phyloP scores from a whole-genome alignment of 2,888 invertebrate genomes.

The Entomobrya proxima region DNA sequence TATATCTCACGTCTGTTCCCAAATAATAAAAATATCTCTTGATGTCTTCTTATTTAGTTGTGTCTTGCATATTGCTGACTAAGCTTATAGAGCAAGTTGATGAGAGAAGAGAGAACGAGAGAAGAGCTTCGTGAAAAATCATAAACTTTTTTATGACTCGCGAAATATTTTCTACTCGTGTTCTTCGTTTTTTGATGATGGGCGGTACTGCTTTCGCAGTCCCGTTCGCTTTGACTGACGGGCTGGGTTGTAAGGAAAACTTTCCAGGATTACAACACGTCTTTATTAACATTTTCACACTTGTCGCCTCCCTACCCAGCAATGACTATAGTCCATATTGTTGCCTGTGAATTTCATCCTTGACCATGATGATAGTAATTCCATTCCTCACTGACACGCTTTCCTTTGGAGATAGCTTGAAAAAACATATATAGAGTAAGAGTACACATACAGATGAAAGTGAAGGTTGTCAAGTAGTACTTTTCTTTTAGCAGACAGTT shows the following conservation, averaged over 20 bases:
- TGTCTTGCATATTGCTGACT: not conserved
- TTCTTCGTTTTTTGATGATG: not conserved
- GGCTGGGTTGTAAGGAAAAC: not conserved
- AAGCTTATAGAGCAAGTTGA: not conserved
- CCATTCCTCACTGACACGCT: not conserved
- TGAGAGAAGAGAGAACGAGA: not conserved
- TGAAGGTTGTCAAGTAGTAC: not conserved
- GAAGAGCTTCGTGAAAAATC: conserved; percentile 19
- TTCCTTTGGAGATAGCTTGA: not conserved
- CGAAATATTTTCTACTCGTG: not conserved
- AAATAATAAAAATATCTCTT: not conserved
- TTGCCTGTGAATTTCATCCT: conserved; percentile 14
- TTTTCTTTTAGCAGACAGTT: not conserved
- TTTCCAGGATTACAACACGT: not conserved
- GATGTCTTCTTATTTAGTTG: not conserved
- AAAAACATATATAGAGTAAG: not conserved
- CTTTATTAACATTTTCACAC: conserved; percentile 3
- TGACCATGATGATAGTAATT: not conserved
- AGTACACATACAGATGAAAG: not conserved
- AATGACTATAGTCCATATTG: too few relatives aligned
- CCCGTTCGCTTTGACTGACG: not conserved
- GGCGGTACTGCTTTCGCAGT: too few relatives aligned
- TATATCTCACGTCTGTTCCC: not conserved
- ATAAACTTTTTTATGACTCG: conserved; percentile 35
- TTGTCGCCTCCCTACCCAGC: not conserved